A percentile compares a stretch with the other conserved stretches of the same genome.
Evolutionary conservation across 2,797 vertebrate species (phyloP).

Genomic region (Numenius phaeopus): DNA sequence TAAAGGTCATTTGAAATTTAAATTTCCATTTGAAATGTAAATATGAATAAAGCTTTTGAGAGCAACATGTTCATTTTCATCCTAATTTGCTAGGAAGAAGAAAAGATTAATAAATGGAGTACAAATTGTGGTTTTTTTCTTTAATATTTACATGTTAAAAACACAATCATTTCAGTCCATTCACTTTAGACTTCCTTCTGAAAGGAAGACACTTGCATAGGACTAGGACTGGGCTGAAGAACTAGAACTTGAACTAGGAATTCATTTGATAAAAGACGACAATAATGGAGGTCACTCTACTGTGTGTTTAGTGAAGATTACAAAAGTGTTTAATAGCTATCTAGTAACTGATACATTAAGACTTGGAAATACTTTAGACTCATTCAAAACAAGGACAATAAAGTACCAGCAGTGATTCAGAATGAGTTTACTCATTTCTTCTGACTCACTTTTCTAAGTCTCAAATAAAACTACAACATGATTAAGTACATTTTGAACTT

Average conservation of each 20-base stretch:
- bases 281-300: neutral
- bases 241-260: neutral
- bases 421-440: neutral
- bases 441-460: neutral
- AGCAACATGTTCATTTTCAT: neutral
- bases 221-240: neutral
- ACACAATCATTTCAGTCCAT: neutral
- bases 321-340: neutral
- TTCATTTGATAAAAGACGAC: neutral
- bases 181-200: neutral
- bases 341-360: neutral
- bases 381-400: neutral
- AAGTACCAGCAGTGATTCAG: neutral
- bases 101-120: neutral
- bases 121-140: neutral
- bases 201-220: neutral
- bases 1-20: neutral
- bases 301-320: neutral
- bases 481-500: neutral
- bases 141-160: neutral
- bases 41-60: neutral
- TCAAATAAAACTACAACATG: neutral
- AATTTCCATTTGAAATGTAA: neutral
- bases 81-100: neutral
- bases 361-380: neutral